A percentile compares a stretch with the other conserved stretches of the same genome.
phyloP scores from a whole-genome alignment of 1,140 invertebrate species.

The Drosophila sulfurigaster region DNA sequence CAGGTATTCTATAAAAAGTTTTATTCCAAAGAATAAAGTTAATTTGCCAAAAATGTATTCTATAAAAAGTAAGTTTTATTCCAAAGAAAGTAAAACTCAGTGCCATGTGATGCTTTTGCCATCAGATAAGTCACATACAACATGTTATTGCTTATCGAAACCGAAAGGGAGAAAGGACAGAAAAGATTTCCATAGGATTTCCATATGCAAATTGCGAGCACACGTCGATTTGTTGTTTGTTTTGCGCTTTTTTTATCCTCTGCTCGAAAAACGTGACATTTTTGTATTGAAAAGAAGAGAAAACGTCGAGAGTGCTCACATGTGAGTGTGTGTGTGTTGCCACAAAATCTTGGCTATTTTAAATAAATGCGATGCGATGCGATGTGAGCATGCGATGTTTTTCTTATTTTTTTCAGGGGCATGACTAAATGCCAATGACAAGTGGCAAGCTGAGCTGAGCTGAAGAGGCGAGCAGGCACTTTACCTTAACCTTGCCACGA shows the following conservation, averaged over 20 bases:
- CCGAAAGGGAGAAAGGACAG: background rate
- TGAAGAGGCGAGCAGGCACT: constrained; percentile 30
- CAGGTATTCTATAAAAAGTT: too few species aligned
- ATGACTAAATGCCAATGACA: constrained; percentile 63
- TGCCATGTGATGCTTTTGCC: background rate
- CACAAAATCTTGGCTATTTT: constrained; percentile 26
- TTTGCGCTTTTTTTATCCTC: constrained; percentile 1
- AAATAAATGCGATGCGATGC: constrained; percentile 17
- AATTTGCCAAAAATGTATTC: too few species aligned
- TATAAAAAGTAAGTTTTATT: background rate
- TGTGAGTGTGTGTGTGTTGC: background rate
- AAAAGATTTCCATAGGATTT: constrained; percentile 2
- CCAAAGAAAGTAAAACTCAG: background rate
- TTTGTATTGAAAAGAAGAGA: background rate
- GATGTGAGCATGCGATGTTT: background rate
- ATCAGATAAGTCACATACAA: background rate
- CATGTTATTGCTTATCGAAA: constrained; percentile 6
- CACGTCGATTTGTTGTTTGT: constrained; percentile 26
- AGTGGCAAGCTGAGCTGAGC: constrained; percentile 19
- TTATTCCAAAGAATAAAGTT: too few species aligned
- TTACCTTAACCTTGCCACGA: constrained; percentile 59
- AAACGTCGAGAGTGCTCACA: background rate
- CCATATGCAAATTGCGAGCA: constrained; percentile 11
- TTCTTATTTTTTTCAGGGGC: constrained; percentile 14
- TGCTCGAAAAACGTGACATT: constrained; percentile 22